Base-by-base conservation (phyloP, 2,888 invertebrate species). In the Anorthoa munda region DNA sequence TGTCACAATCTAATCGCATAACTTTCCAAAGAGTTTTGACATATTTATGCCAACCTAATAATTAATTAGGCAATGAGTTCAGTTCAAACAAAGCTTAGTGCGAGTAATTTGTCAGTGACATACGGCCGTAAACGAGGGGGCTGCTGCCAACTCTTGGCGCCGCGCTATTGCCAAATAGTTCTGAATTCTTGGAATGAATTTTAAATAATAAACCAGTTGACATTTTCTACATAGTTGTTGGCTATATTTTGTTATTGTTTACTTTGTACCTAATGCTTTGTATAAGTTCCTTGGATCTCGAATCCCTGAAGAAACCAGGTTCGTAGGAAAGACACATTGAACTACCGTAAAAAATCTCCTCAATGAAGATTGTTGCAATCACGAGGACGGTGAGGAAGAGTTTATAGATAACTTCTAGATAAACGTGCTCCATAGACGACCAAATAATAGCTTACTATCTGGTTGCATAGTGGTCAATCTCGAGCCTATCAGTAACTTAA, bases 81-180 rank as follows among this genome's bases (percentile, higher is more conserved):
- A 60, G 59, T 74, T 66, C 59, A 58, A 67, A 58, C 64, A 58
- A 50, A 65, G 67, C 60, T 64, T 50, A 59, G 65, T 12, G 21
- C 4, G n/a, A 63, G 74, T 64, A 83, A 83, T 81, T 83, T 66
- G 80, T 70, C 80, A 75, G 61, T 79, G 69, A 83, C 75, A 79
- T 70, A 79, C 31, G 63, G 53, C 70, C 31, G 69, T 64, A 58
- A 68, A 56, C 58, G 48, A 26, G 39, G 12, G 51, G 66, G 21
- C 17, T 60, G n/a, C 51, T 83, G 81, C 81, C 83, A 81, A 81
- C 39, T 60, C 3, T 58, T 75, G 75, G 81, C 81, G 83, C 83
- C 75, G 12, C 4, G 18, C 50, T 79, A 58, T 70, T 83, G 83
- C 69, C 83, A 81, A 81, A 69, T 65, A 66, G 58, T 75, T 60